phyloP scores from a whole-genome alignment of 2,888 invertebrate species.

The Sphaerolaimus hirsutus region DNA sequence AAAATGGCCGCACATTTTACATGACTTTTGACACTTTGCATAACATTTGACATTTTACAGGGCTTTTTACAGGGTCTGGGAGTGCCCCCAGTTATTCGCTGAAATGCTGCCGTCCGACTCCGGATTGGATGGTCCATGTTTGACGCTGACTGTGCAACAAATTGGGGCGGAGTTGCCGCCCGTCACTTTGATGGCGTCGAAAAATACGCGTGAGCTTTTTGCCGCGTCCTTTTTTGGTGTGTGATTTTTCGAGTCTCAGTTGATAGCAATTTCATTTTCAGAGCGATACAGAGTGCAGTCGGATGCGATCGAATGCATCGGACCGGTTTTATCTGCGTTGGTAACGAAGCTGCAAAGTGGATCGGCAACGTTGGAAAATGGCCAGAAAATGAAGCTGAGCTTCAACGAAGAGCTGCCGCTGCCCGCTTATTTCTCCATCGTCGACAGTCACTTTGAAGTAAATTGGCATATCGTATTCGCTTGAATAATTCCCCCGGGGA shows the following conservation, averaged over 20 bases:
- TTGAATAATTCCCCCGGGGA: too few relatives aligned
- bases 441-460: constrained; percentile 8
- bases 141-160: neutral
- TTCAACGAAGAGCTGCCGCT: constrained; percentile 7
- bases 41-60: too few relatives aligned
- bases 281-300: constrained; percentile 12
- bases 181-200: constrained; percentile 10
- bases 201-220: constrained; percentile 8
- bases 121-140: constrained; percentile 3
- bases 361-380: constrained; percentile 10
- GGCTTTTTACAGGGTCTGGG: too few relatives aligned
- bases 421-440: constrained; percentile 8
- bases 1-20: too few relatives aligned
- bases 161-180: neutral
- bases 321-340: constrained; percentile 9
- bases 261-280: too few relatives aligned
- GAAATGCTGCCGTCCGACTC: constrained; percentile 10
- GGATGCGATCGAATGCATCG: constrained; percentile 10
- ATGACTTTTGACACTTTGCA: too few relatives aligned
- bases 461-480: too few relatives aligned
- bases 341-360: constrained; percentile 6
- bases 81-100: too few relatives aligned
- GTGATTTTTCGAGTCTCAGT: too few relatives aligned
- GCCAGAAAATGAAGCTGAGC: constrained; percentile 7
- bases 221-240: too few relatives aligned